These are phyloP conservation scores for Ephestia elutella DNA, from an alignment of 1,140 invertebrate genomes.

Conservation along the genomic window DNA sequence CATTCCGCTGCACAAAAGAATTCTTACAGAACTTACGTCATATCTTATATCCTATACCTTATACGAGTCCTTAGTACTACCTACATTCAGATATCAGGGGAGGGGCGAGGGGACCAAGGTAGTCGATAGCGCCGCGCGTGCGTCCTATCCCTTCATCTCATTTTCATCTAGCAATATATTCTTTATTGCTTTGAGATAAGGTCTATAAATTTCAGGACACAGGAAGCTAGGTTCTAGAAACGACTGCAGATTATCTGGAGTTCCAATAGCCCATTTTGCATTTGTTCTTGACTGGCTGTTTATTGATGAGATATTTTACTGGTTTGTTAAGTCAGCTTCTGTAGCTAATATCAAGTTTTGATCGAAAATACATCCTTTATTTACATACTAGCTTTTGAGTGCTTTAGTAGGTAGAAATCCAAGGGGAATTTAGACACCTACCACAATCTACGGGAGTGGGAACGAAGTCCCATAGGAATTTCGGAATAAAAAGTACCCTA, in stretches of 20 bases:
- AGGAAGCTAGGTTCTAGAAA: conserved; percentile 9
- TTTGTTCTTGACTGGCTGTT: no score
- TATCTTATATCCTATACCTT: no score
- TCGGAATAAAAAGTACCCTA: no score
- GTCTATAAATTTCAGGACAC: not conserved
- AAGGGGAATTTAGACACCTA: no score
- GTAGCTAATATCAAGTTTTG: no score
- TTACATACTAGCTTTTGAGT: no score
- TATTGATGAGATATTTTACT: no score
- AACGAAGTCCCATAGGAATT: no score
- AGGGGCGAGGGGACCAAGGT: conserved; percentile 21
- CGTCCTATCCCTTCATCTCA: conserved; percentile 23
- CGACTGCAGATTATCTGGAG: not conserved
- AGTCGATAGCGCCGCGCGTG: conserved; percentile 58
- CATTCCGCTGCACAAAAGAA: conserved; percentile 6
- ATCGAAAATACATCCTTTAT: no score
- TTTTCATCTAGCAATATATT: not conserved
- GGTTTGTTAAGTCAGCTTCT: no score
- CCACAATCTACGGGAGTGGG: no score
- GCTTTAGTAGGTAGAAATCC: no score
- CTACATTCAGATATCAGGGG: conserved; percentile 46
- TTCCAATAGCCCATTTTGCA: not conserved
- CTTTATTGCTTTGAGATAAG: conserved; percentile 5
- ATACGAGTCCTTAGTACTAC: conserved; percentile 50
- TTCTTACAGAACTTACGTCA: conserved; percentile 9